Percentiles rank a stretch among this genome's conserved stretches.
These are phyloP conservation scores for Axea sp. DNA, from an alignment of 2,888 invertebrate genomes.

Conservation along the genomic window DNA sequence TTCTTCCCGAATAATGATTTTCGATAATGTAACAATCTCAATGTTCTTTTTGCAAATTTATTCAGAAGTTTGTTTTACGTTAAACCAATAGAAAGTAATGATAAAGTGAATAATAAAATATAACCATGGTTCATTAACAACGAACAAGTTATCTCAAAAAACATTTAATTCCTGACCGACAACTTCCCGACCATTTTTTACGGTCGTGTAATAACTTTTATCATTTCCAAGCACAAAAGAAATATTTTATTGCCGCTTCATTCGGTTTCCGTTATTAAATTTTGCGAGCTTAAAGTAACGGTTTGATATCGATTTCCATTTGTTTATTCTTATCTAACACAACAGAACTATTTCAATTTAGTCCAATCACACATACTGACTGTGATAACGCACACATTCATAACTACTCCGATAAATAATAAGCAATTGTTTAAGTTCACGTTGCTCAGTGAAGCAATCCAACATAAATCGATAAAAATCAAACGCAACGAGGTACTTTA, in stretches of 20 bases:
- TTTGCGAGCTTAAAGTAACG: conserved; percentile 30
- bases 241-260: conserved; percentile 9
- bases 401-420: conserved; percentile 40
- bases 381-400: conserved; percentile 25
- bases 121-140: no score
- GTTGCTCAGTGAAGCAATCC: conserved; percentile 37
- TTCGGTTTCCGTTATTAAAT: conserved; percentile 25
- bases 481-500: conserved; percentile 37
- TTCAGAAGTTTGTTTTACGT: no score
- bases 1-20: no score
- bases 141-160: no score
- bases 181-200: conserved; percentile 8
- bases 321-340: conserved; percentile 48
- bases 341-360: conserved; percentile 43
- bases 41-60: no score
- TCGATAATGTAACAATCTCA: no score
- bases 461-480: conserved; percentile 46
- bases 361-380: conserved; percentile 21
- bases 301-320: conserved; percentile 27
- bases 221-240: conserved; percentile 13
- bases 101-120: no score
- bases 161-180: no score
- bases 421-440: conserved; percentile 46
- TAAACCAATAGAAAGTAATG: no score
- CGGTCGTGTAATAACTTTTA: conserved; percentile 6